Conservation (phyloP, 2,797 vertebrate species). For the Epinephelus awoara region DNA sequence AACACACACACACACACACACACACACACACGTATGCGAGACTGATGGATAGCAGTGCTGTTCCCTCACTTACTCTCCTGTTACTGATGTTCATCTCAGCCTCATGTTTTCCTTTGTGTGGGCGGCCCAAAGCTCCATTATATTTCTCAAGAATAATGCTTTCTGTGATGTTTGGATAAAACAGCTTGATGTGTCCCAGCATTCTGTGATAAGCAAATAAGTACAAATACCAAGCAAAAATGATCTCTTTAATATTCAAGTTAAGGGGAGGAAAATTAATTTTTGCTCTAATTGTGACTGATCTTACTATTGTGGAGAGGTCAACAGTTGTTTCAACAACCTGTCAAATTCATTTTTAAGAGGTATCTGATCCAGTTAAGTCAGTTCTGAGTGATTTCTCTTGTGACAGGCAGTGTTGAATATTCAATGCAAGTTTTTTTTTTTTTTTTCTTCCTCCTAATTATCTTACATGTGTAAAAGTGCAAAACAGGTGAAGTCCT, state of each 20-base stretch:
- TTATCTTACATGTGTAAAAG: neutral
- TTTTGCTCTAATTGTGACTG: neutral
- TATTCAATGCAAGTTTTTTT: slow-evolving; percentile 6
- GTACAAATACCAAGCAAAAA: neutral
- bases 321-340: slow-evolving; percentile 9
- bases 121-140: neutral
- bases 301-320: neutral
- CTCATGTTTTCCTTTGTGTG: neutral
- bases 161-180: slow-evolving; percentile 22
- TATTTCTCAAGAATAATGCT: slow-evolving; percentile 10
- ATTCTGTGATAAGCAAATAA: neutral
- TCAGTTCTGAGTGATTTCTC: slow-evolving; percentile 10
- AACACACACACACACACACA: slow-evolving; percentile 19
- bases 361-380: slow-evolving; percentile 4
- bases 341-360: slow-evolving; percentile 9
- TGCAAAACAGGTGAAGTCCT: neutral
- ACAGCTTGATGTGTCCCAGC: neutral
- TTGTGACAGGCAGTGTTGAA: neutral
- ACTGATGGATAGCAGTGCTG: slow-evolving; percentile 14
- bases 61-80: slow-evolving; percentile 8
- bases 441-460: neutral
- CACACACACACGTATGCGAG: neutral
- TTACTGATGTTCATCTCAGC: slow-evolving; percentile 6
- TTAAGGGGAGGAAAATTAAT: neutral
- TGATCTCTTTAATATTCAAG: neutral